These are phyloP conservation scores for Pseudochirops cupreus DNA, from an alignment of 2,797 vertebrate genomes.

Conservation along the genomic window DNA sequence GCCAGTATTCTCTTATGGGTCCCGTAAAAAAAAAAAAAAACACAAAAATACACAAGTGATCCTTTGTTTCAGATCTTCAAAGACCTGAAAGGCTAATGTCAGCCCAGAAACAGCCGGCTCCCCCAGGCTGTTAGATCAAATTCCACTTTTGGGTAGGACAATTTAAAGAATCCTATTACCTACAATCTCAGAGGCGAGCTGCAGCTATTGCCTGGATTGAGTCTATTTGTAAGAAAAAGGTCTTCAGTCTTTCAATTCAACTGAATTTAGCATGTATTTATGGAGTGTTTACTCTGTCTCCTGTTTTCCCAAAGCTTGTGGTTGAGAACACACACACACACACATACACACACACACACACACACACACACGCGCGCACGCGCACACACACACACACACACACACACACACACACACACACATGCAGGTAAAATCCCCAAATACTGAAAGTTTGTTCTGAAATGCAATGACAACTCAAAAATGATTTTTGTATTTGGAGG, in stretches of 20 bases:
- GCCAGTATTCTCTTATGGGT: neutral
- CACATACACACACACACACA: neutral
- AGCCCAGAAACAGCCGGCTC: neutral
- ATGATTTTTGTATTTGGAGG: constrained; percentile 53
- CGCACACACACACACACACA: neutral
- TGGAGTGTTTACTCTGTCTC: neutral
- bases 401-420: constrained; percentile 9
- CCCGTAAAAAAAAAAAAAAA: neutral
- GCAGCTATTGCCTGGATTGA: neutral
- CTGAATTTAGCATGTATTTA: constrained; percentile 11
- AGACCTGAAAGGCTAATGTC: neutral
- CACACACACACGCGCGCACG: constrained; percentile 21
- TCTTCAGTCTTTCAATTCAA: neutral
- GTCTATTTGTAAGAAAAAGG: constrained; percentile 46
- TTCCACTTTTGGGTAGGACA: constrained; percentile 3
- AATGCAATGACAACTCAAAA: constrained; percentile 52
- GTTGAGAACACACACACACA: neutral
- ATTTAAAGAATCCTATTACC: neutral
- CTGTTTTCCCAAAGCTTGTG: neutral
- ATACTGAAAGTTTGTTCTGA: constrained; percentile 60
- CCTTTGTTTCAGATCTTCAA: neutral
- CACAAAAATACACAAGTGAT: neutral
- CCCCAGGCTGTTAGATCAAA: neutral
- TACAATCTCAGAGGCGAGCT: constrained; percentile 24
- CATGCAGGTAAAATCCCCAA: constrained; percentile 4